Evolutionary conservation across 2,797 vertebrate genomes (phyloP).

Genomic region (Triplophysa bombifrons): DNA sequence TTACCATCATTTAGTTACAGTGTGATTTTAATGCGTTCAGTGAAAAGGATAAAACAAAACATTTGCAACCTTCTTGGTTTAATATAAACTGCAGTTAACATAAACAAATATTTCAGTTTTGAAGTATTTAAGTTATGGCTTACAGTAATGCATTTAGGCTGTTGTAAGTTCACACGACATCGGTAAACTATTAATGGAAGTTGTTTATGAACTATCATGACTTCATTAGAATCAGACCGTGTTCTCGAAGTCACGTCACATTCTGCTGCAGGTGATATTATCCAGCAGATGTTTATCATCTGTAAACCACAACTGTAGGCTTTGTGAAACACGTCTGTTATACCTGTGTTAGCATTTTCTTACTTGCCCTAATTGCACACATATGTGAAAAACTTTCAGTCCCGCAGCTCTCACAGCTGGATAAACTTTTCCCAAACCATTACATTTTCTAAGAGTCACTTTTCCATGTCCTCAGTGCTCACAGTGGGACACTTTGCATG

Average conservation of each 20-base stretch:
- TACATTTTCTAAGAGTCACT: conserved; percentile 48
- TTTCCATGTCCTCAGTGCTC: conserved; percentile 40
- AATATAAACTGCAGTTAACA: not conserved
- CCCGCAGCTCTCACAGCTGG: conserved; percentile 4
- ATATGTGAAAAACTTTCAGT: conserved; percentile 13
- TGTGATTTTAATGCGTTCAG: not conserved
- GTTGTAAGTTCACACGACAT: not conserved
- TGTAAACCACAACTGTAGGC: conserved; percentile 12
- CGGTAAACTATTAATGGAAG: not conserved
- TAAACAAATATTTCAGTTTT: not conserved
- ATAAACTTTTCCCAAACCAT: conserved; percentile 9
- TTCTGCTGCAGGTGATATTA: not conserved
- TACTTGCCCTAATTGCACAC: conserved; percentile 22
- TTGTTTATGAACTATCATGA: not conserved
- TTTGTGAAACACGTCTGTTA: conserved; percentile 32
- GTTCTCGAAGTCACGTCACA: not conserved
- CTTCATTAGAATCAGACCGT: conserved; percentile 3
- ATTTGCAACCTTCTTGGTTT: not conserved
- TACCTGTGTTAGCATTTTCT: conserved; percentile 12
- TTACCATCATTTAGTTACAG: not conserved
- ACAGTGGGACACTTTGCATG: conserved; percentile 43
- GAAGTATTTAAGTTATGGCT: not conserved
- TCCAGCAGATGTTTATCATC: conserved; percentile 19
- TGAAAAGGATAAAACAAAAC: not conserved
- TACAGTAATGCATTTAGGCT: not conserved